Evolutionary conservation across 2,888 invertebrate species (phyloP).

Genomic region (Belgica antarctica): DNA sequence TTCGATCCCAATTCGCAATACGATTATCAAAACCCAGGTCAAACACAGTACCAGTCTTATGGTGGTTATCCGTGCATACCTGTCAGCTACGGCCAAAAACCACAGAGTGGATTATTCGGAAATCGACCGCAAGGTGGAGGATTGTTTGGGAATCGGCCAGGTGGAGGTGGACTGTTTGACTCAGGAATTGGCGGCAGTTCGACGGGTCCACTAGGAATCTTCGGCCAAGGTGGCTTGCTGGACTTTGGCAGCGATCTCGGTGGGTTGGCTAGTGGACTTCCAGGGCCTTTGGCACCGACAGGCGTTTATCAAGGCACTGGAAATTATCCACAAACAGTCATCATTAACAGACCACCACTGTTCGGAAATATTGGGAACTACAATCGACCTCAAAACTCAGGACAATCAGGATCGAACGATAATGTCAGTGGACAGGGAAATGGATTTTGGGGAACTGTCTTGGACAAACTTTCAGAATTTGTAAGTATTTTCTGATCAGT

Average conservation of each 20-base stretch:
- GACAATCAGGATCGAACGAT: background rate
- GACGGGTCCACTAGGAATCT: background rate
- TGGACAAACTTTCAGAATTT: conserved; percentile 32
- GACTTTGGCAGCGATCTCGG: background rate
- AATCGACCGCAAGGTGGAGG: background rate
- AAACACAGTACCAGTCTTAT: conserved; percentile 26
- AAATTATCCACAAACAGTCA: conserved; percentile 36
- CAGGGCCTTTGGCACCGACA: background rate
- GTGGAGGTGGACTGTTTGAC: conserved; percentile 7
- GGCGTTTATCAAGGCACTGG: conserved; percentile 14
- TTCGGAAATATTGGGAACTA: conserved; percentile 4
- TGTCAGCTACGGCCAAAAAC: conserved; percentile 21
- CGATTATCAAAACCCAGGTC: background rate
- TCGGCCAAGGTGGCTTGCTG: conserved; percentile 26
- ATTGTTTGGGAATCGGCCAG: conserved; percentile 7
- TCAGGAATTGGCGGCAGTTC: background rate
- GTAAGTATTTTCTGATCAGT: conserved; percentile 5
- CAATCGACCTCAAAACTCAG: background rate
- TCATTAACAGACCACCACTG: conserved; percentile 34
- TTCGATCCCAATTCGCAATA: background rate
- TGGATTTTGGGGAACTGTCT: conserved; percentile 30
- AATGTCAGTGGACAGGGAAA: background rate
- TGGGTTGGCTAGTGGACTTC: too few species aligned
- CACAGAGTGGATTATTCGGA: too few species aligned
- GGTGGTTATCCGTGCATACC: conserved; percentile 41